Percentiles rank a stretch among this genome's conserved stretches.
Conservation (phyloP, 2,113 vertebrate genomes). For the Stigmatopora argus region DNA sequence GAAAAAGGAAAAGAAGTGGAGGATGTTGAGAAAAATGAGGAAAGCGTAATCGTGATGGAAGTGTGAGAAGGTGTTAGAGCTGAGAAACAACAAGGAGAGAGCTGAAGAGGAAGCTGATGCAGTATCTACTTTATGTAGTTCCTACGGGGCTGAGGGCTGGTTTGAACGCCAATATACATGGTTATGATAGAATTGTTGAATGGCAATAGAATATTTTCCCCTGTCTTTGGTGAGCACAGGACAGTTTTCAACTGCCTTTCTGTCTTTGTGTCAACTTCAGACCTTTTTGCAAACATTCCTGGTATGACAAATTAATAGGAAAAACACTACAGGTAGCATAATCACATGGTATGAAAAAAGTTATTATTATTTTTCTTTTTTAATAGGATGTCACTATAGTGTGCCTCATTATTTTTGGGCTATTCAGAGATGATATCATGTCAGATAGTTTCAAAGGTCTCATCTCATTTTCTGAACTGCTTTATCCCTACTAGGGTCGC, state of each 20-base stretch:
- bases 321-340: neutral
- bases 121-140: neutral
- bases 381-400: conserved; percentile 22
- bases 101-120: neutral
- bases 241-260: neutral
- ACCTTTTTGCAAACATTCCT: neutral
- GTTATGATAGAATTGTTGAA: neutral
- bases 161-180: neutral
- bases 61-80: conserved; percentile 12
- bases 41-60: conserved; percentile 14
- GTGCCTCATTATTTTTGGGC: conserved; percentile 37
- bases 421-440: conserved; percentile 47
- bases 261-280: neutral
- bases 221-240: no score
- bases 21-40: conserved; percentile 23
- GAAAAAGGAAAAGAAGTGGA: conserved; percentile 19
- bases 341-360: neutral
- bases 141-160: no score
- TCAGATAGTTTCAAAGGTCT: conserved; percentile 30
- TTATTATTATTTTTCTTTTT: neutral
- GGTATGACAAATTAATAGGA: neutral
- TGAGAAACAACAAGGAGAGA: conserved; percentile 3
- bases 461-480: no score
- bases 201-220: neutral
- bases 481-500: no score